A percentile compares a stretch with the other conserved stretches of the same genome.
Evolutionary conservation across 2,113 vertebrate species (phyloP).

Genomic region (Eupsittula cactorum): DNA sequence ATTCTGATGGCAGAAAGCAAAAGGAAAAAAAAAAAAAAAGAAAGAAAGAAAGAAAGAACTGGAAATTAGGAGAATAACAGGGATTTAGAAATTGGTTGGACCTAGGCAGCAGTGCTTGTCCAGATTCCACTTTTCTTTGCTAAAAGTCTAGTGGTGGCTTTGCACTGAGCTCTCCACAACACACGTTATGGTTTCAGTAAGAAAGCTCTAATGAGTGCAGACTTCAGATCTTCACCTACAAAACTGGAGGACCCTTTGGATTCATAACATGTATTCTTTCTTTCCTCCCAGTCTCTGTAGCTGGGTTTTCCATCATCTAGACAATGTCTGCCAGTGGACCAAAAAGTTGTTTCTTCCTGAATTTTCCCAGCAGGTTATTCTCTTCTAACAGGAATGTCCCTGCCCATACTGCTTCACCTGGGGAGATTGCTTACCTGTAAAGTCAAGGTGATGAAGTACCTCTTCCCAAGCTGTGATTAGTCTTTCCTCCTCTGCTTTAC

Average conservation of each 20-base stretch:
- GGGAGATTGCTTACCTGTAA: not conserved
- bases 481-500: not conserved
- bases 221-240: not conserved
- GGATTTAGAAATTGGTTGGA: not conserved
- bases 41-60: not conserved
- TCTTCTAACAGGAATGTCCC: not conserved
- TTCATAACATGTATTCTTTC: not conserved
- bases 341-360: not conserved
- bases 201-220: not conserved
- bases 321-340: not conserved
- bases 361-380: not conserved
- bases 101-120: not conserved
- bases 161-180: not conserved
- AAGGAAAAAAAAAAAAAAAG: not conserved
- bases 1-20: slow-evolving; percentile 46
- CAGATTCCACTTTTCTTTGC: not conserved
- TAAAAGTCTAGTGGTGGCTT: not conserved
- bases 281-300: accelerated
- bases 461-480: not conserved
- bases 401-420: accelerated
- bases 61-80: slow-evolving; percentile 48
- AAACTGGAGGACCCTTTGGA: not conserved
- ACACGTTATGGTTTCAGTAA: not conserved
- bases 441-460: not conserved
- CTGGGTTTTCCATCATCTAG: not conserved